These are phyloP conservation scores for Madoqua kirkii DNA, from an alignment of 2,113 vertebrate species.

Conservation along the genomic window DNA sequence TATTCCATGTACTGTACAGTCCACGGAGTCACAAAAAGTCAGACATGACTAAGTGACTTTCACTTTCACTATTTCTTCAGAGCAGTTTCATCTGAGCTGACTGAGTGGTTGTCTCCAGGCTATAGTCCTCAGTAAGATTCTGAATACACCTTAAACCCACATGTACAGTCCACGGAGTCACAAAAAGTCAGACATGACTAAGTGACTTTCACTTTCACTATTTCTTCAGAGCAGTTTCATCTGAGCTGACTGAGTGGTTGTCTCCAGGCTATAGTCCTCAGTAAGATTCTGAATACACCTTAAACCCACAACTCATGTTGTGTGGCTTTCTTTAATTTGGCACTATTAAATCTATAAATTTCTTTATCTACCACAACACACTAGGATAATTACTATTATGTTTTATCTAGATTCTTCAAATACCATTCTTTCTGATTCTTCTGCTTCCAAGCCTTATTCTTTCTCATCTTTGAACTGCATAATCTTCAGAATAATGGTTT, in stretches of 20 bases:
- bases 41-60: background rate
- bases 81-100: background rate
- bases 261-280: background rate
- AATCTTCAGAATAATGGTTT: background rate
- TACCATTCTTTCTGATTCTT: background rate
- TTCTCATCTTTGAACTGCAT: background rate
- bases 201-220: background rate
- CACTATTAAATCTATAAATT: background rate
- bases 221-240: background rate
- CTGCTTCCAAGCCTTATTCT: background rate
- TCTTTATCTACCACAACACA: background rate
- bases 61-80: background rate
- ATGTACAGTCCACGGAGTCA: rapidly evolving
- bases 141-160: background rate
- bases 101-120: background rate
- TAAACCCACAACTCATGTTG: background rate
- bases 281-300: background rate
- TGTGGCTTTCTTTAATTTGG: background rate
- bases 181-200: background rate
- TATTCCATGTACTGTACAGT: background rate
- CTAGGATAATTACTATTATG: background rate
- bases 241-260: background rate
- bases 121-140: background rate
- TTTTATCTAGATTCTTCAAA: background rate
- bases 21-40: rapidly evolving